Conservation (phyloP, 1,140 invertebrate genomes). For the Zaprionus taronus region DNA sequence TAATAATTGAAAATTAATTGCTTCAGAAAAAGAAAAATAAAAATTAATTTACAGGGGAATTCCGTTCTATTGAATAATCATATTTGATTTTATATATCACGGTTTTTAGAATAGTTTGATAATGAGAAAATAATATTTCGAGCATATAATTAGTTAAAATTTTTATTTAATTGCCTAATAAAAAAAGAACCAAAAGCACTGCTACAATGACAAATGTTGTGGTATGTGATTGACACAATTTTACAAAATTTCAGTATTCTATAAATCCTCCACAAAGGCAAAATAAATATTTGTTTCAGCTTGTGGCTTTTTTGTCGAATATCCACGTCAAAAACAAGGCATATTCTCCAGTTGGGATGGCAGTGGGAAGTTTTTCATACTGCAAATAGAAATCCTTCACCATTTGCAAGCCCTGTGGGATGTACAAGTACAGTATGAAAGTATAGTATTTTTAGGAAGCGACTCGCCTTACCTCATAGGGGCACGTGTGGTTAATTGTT, state of each 20-base stretch:
- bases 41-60: background rate
- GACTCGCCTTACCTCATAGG: constrained; percentile 43
- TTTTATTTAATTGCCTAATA: background rate
- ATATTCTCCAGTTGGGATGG: constrained; percentile 61
- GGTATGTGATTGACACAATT: background rate
- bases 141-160: too few species aligned
- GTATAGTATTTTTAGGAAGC: background rate
- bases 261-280: constrained; percentile 46
- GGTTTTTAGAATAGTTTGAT: too few species aligned
- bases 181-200: background rate
- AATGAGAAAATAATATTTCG: too few species aligned
- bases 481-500: constrained; percentile 58
- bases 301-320: constrained; percentile 40
- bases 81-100: too few species aligned
- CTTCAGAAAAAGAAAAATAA: background rate
- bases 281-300: constrained; percentile 59
- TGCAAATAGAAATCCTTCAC: constrained; percentile 56
- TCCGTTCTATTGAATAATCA: too few species aligned
- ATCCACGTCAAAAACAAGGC: constrained; percentile 46
- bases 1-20: background rate
- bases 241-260: background rate
- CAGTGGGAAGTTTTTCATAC: constrained; percentile 39
- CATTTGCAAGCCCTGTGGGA: constrained; percentile 39
- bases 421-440: too few species aligned
- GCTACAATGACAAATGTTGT: background rate